Evolutionary conservation across 1,140 invertebrate genomes (phyloP).

Genomic region (Drosophila auraria): DNA sequence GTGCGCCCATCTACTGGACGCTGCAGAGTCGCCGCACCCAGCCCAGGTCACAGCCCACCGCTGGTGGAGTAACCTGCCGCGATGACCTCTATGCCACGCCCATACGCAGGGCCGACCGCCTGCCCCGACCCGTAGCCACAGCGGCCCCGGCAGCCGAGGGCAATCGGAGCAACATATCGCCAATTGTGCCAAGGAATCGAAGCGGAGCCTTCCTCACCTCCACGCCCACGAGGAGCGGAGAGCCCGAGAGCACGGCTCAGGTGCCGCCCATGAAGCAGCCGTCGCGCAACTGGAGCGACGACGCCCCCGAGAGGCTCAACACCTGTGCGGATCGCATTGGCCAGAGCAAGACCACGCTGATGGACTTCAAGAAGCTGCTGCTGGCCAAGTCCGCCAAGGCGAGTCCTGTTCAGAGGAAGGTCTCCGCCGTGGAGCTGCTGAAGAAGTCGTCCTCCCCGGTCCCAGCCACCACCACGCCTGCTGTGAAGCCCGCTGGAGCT

Average conservation of each 20-base stretch:
- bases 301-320: conserved; percentile 86
- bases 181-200: conserved; percentile 87
- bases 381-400: conserved; percentile 87
- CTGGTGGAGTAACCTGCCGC: conserved; percentile 59
- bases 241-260: conserved; percentile 32
- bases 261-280: conserved; percentile 75
- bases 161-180: conserved; percentile 86
- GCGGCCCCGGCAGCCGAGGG: conserved; percentile 7
- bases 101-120: conserved; percentile 73
- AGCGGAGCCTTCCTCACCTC: conserved; percentile 86
- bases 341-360: conserved; percentile 89
- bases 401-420: conserved; percentile 86
- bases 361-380: conserved; percentile 93
- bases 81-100: conserved; percentile 85
- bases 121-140: conserved; percentile 64
- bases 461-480: not conserved
- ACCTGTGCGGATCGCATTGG: conserved; percentile 87
- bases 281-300: conserved; percentile 69
- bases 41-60: conserved; percentile 43
- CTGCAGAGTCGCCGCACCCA: conserved; percentile 80
- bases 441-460: conserved; percentile 86
- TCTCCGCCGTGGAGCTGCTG: conserved; percentile 93
- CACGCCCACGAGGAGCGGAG: conserved; percentile 79
- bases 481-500: not conserved
- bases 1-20: conserved; percentile 84